Evolutionary conservation across 1,140 invertebrate species (phyloP).

Genomic region (Planococcus citri): DNA sequence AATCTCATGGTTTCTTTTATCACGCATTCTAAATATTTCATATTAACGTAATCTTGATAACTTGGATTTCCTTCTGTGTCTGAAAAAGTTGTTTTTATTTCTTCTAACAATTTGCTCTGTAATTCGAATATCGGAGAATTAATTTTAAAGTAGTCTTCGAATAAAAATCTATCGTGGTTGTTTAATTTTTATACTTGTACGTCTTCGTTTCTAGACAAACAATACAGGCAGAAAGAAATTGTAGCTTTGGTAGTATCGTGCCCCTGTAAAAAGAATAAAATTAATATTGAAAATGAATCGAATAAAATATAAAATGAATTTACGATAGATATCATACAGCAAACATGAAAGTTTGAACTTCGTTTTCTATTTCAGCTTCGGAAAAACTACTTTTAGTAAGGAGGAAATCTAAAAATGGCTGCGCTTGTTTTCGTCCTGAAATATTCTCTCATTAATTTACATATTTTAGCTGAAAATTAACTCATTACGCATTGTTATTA

Average conservation of each 20-base stretch:
- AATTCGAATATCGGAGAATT: neutral
- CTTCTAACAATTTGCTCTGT: slow-evolving; percentile 18
- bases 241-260: neutral
- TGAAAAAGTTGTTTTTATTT: slow-evolving; percentile 21
- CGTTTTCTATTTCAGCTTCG: slow-evolving; percentile 41
- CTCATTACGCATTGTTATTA: too few species aligned
- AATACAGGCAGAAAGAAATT: neutral
- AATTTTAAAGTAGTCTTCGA: neutral
- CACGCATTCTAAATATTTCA: slow-evolving; percentile 48
- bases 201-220: neutral
- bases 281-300: too few species aligned
- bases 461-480: too few species aligned
- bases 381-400: neutral
- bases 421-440: neutral
- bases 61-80: slow-evolving; percentile 18
- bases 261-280: neutral
- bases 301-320: neutral
- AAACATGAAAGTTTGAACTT: slow-evolving; percentile 55
- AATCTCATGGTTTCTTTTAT: slow-evolving; percentile 48
- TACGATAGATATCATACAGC: slow-evolving; percentile 42
- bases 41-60: slow-evolving; percentile 37
- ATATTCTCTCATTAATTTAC: too few species aligned
- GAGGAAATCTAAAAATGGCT: neutral
- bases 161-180: too few species aligned
- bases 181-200: neutral